Percentiles rank a stretch among this genome's conserved stretches.
These are phyloP conservation scores for Toxostoma redivivum DNA, from an alignment of 2,113 vertebrate species.

Conservation along the genomic window DNA sequence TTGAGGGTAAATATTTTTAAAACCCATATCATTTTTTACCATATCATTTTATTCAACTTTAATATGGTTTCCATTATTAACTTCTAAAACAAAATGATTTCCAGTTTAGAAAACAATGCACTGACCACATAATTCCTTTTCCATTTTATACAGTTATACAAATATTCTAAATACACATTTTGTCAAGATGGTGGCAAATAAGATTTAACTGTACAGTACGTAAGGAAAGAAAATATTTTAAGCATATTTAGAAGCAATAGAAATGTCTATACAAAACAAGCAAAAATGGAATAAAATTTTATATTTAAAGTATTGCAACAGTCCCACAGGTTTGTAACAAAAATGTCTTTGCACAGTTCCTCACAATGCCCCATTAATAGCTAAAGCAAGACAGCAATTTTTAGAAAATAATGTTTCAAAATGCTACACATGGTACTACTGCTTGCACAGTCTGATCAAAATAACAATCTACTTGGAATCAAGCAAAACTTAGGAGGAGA, in stretches of 20 bases:
- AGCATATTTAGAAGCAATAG: constrained; percentile 87
- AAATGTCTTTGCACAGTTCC: constrained; percentile 84
- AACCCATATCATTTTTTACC: background rate
- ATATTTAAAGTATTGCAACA: constrained; percentile 98
- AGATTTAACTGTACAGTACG: constrained; percentile 80
- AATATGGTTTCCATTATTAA: constrained; percentile 83
- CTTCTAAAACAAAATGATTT: constrained; percentile 85
- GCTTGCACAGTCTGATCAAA: constrained; percentile 81
- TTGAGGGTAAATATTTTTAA: background rate
- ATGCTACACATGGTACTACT: constrained; percentile 82
- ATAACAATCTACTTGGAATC: constrained; percentile 79
- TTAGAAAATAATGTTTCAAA: constrained; percentile 81
- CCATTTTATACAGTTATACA: constrained; percentile 92
- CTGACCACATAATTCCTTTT: constrained; percentile 84
- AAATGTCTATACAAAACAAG: constrained; percentile 89
- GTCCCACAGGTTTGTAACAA: constrained; percentile 90
- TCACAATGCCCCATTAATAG: constrained; percentile 81
- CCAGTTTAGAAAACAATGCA: constrained; percentile 91
- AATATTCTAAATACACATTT: constrained; percentile 87
- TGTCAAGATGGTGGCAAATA: constrained; percentile 80
- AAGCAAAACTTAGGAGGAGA: constrained; percentile 77
- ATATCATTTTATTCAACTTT: constrained; percentile 81
- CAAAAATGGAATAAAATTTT: constrained; percentile 87
- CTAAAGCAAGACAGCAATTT: constrained; percentile 81
- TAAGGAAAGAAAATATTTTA: constrained; percentile 81